Conservation (phyloP, 2,113 vertebrate genomes). For the Electrona antarctica region DNA sequence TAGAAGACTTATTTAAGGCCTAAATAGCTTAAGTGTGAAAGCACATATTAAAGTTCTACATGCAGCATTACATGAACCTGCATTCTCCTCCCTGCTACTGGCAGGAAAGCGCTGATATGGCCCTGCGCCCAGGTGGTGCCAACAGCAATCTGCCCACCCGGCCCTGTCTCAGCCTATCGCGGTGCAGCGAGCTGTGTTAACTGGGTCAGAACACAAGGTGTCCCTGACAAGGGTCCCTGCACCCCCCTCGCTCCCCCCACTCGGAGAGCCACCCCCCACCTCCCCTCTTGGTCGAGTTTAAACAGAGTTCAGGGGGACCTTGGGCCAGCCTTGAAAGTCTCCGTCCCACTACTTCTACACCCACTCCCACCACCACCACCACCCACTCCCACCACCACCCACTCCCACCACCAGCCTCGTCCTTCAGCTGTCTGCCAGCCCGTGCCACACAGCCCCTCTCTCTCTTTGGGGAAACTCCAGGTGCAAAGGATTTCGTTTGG, state of each 20-base stretch:
- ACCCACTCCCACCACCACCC: no score
- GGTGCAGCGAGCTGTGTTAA: slow-evolving; percentile 28
- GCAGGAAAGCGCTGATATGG: background rate
- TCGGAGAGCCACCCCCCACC: no score
- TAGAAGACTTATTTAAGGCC: no score
- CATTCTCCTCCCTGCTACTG: background rate
- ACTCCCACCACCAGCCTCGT: slow-evolving; percentile 4
- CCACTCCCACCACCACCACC: background rate
- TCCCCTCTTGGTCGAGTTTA: slow-evolving; percentile 19
- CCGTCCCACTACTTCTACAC: background rate
- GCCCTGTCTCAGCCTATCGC: slow-evolving; percentile 31
- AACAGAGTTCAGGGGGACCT: slow-evolving; percentile 42
- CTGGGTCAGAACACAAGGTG: slow-evolving; percentile 50
- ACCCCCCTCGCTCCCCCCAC: background rate
- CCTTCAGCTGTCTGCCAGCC: slow-evolving; percentile 52
- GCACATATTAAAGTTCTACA: background rate
- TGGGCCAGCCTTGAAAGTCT: slow-evolving; percentile 50
- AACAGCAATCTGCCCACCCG: slow-evolving; percentile 7
- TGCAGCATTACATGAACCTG: background rate
- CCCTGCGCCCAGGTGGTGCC: background rate
- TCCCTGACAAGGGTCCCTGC: slow-evolving; percentile 29
- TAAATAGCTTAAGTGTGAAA: background rate
- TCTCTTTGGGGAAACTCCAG: slow-evolving; percentile 45
- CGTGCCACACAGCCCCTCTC: background rate
- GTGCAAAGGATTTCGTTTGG: slow-evolving; percentile 44